phyloP scores from a whole-genome alignment of 2,113 vertebrate genomes.

The Accipiter cooperii region DNA sequence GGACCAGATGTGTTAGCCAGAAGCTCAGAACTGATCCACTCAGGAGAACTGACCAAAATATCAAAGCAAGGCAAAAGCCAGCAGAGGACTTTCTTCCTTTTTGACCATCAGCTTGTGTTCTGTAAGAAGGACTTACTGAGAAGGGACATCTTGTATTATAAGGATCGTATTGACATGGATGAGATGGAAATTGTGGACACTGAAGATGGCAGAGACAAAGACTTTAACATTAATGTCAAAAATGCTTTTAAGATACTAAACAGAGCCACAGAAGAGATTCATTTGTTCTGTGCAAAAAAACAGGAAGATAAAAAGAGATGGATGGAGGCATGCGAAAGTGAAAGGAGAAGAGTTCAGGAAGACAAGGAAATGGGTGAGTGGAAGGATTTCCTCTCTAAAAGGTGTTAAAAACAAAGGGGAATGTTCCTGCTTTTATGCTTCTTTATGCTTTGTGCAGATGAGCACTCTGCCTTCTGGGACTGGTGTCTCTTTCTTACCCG shows the following conservation, averaged over 20 bases:
- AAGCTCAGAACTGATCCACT: conserved; percentile 95
- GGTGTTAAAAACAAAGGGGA: background rate
- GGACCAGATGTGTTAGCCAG: conserved; percentile 86
- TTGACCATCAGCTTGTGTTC: conserved; percentile 95
- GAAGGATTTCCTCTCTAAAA: background rate
- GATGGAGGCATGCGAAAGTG: conserved; percentile 84
- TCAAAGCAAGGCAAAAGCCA: conserved; percentile 88
- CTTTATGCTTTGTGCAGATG: background rate
- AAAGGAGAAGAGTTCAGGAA: conserved; percentile 86
- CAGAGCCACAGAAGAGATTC: conserved; percentile 76
- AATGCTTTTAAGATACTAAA: conserved; percentile 87
- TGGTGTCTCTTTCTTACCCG: background rate
- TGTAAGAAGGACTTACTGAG: conserved; percentile 96
- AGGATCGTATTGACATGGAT: conserved; percentile 87
- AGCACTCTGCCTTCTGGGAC: background rate
- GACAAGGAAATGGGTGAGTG: conserved; percentile 92
- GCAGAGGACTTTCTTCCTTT: conserved; percentile 94
- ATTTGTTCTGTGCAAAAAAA: conserved; percentile 87
- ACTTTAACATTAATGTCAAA: conserved; percentile 81
- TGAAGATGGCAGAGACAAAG: conserved; percentile 82
- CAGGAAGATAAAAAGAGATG: conserved; percentile 89
- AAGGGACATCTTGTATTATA: conserved; percentile 92
- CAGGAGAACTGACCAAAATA: conserved; percentile 86
- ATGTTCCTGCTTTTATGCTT: background rate
- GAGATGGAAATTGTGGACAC: conserved; percentile 77